phyloP scores from a whole-genome alignment of 2,113 vertebrate species.

The Daboia siamensis region DNA sequence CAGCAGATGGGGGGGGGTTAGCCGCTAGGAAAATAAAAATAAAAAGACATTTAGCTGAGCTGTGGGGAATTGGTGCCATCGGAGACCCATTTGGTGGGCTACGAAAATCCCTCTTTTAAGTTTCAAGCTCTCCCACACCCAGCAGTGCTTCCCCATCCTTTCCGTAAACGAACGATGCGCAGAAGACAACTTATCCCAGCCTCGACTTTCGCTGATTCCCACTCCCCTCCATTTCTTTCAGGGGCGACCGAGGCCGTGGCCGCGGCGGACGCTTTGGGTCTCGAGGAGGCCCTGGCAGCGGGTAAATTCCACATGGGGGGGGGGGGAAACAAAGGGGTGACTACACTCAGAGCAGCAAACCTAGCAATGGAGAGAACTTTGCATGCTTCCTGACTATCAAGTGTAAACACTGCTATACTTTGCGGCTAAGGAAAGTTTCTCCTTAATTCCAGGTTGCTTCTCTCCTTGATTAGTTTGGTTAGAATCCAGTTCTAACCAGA shows the following conservation, averaged over 20 bases:
- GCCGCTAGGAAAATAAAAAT: neutral
- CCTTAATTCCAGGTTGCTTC: too few relatives aligned
- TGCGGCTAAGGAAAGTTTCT: neutral
- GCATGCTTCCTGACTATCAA: neutral
- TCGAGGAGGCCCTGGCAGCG: slow-evolving; percentile 84
- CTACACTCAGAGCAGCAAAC: neutral
- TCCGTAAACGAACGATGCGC: neutral
- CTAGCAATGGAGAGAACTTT: neutral
- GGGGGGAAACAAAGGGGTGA: neutral
- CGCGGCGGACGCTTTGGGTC: slow-evolving; percentile 88
- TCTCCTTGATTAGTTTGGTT: too few relatives aligned
- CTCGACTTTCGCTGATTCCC: neutral
- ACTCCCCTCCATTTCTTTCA: slow-evolving; percentile 36
- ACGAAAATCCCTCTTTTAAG: neutral
- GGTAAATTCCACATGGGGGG: slow-evolving; percentile 69
- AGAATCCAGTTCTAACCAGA: too few relatives aligned
- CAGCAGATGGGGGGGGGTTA: neutral
- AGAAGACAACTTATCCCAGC: neutral
- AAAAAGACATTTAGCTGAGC: neutral
- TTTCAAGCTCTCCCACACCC: neutral
- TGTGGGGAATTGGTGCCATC: neutral
- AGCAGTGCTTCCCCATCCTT: neutral
- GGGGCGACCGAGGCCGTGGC: slow-evolving; percentile 89
- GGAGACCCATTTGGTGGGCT: neutral
- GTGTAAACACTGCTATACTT: neutral